phyloP scores from a whole-genome alignment of 1,140 invertebrate species.

The Pteromalus puparum region DNA sequence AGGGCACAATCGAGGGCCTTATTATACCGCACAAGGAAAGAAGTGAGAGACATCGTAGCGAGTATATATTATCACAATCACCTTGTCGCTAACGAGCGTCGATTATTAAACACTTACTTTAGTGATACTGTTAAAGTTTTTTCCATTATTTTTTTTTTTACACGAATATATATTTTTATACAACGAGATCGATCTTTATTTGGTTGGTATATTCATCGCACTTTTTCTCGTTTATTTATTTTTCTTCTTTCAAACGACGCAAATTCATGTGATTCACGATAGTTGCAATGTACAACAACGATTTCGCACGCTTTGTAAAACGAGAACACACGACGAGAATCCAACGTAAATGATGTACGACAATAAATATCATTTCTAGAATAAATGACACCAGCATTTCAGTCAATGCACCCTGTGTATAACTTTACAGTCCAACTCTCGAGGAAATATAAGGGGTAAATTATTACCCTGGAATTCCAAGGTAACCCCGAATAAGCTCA shows the following conservation, averaged over 20 bases:
- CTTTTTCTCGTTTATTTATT: too few relatives aligned
- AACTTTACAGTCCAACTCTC: not conserved
- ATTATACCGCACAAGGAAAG: not conserved
- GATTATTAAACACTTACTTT: too few relatives aligned
- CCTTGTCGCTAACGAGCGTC: too few relatives aligned
- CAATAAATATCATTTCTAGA: constrained; percentile 5
- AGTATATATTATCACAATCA: too few relatives aligned
- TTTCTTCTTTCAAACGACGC: not conserved
- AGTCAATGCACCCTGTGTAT: not conserved
- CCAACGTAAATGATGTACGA: not conserved
- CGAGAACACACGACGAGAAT: not conserved
- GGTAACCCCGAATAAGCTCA: not conserved
- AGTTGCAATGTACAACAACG: not conserved
- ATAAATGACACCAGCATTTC: not conserved
- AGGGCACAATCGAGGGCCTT: not conserved
- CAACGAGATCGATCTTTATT: too few relatives aligned
- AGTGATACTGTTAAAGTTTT: too few relatives aligned
- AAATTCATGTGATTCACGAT: not conserved
- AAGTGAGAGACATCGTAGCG: not conserved
- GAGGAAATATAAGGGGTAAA: not conserved
- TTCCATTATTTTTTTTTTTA: too few relatives aligned
- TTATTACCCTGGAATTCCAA: not conserved
- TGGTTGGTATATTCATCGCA: too few relatives aligned
- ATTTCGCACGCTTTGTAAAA: not conserved
- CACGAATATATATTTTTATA: too few relatives aligned